Evolutionary conservation across 2,797 vertebrate species (phyloP).

Genomic region (Leucoraja ocellata): DNA sequence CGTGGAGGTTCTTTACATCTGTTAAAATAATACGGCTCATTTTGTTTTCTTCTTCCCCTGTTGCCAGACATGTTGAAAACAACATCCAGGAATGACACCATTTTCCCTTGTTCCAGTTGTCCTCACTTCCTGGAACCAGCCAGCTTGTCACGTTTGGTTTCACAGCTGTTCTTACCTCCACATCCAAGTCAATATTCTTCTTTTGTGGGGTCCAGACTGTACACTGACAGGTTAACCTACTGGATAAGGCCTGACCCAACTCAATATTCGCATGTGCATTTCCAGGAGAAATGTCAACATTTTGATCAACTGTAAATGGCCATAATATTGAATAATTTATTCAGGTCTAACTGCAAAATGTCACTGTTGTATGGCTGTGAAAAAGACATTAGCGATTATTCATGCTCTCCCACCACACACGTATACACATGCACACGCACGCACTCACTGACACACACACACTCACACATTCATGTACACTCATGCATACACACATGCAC

Average conservation of each 20-base stretch:
- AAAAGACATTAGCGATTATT: background rate
- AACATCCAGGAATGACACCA: background rate
- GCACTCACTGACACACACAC: too few species aligned
- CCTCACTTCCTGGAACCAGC: background rate
- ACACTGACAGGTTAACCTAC: background rate
- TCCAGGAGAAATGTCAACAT: background rate
- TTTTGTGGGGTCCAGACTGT: background rate
- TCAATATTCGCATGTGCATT: background rate
- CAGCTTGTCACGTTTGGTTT: background rate
- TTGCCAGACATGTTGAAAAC: background rate
- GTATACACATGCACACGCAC: too few species aligned
- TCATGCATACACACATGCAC: too few species aligned
- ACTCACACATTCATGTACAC: too few species aligned
- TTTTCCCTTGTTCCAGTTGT: background rate
- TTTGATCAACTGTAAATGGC: background rate
- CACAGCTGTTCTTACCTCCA: background rate
- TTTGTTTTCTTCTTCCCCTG: background rate
- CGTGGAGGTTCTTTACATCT: background rate
- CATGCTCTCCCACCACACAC: background rate
- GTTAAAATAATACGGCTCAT: background rate
- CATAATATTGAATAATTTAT: background rate
- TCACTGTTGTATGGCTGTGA: background rate
- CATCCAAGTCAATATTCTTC: background rate
- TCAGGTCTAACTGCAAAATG: background rate
- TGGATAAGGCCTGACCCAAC: background rate